phyloP scores from a whole-genome alignment of 2,113 vertebrate genomes.

The Scortum barcoo region DNA sequence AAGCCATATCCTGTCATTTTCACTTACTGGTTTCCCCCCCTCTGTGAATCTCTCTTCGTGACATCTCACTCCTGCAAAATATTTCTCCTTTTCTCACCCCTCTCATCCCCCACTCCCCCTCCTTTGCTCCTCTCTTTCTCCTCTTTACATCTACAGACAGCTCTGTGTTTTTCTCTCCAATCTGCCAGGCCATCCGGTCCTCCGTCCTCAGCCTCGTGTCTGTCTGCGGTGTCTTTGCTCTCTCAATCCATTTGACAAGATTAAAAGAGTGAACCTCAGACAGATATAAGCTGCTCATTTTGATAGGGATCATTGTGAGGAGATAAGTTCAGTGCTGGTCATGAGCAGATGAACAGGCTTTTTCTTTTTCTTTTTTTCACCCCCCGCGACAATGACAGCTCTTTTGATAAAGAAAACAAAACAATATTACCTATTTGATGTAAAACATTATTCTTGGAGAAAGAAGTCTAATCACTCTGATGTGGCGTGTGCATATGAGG shows the following conservation, averaged over 20 bases:
- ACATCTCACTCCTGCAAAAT: conserved; percentile 52
- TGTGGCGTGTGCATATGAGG: conserved; percentile 8
- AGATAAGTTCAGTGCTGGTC: conserved; percentile 51
- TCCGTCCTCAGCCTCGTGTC: conserved; percentile 55
- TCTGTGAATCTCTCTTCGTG: conserved; percentile 47
- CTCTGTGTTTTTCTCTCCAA: conserved; percentile 53
- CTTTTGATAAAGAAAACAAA: background rate
- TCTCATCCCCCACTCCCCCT: too few species aligned
- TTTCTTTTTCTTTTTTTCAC: background rate
- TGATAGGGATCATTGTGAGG: conserved; percentile 55
- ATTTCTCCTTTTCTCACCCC: conserved; percentile 4
- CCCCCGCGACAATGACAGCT: conserved; percentile 1
- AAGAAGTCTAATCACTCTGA: conserved; percentile 5
- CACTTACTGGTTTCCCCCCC: conserved; percentile 22
- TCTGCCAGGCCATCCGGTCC: conserved; percentile 75
- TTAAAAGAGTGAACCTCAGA: conserved; percentile 74
- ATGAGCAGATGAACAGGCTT: conserved; percentile 34
- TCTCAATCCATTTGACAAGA: conserved; percentile 78
- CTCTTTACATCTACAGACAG: conserved; percentile 40
- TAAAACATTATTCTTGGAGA: background rate
- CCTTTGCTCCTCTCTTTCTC: conserved; percentile 26
- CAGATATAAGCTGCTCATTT: conserved; percentile 80
- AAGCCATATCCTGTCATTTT: conserved; percentile 57
- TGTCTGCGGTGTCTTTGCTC: conserved; percentile 65
- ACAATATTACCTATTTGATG: background rate